Evolutionary conservation across 2,113 vertebrate genomes (phyloP), one percentile per base, ranked within the genome.

Genomic region (Girardinichthys multiradiatus): DNA sequence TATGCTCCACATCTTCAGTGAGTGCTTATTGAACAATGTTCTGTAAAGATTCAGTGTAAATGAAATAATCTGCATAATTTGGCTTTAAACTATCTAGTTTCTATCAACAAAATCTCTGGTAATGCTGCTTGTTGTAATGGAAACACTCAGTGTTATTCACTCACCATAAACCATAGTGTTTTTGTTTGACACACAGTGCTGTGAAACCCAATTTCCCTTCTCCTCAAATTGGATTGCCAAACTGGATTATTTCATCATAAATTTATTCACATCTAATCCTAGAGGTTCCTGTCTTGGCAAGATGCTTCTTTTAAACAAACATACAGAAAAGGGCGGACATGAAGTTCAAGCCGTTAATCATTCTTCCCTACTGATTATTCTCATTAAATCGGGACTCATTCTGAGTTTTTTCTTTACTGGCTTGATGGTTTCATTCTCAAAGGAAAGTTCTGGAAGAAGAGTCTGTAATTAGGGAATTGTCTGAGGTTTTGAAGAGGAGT

Each of bases 231-330:
- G 76, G 80, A 86, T 91, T 86, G 83, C 77, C 87, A 79, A 80
- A 86, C 72, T 39, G 70, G 74, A 89, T 89, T 86, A 88, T 86
- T 84, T 85, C 82, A 91, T 88, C 85, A 85, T 72, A 68, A 80
- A 74, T 88, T 90, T 88, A 90, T 93, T 87, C 79, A 70, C 72
- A 71, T 80, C 78, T 89, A 89, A 92, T 45, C 42, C 42, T 17
- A 17, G 17, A 45, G 42, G 19, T 91, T 86, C 85, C 51, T 69
- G 72, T 63, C 68, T 68, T 83, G 89, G 82, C 84, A 35, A 59
- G 61, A 17, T 24, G 57, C 35, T 70, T 59, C 57, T 63, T 68
- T 83, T 76, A 76, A 85, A 90, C 83, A 88, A 86, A 87, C 68
- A 89, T 57, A 31, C 71, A 74, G 68, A 70, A 59, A 15, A 79